Percentiles rank a stretch among this genome's conserved stretches.
Conservation (phyloP, 2,797 vertebrate genomes). For the Moxostoma hubbsi region DNA sequence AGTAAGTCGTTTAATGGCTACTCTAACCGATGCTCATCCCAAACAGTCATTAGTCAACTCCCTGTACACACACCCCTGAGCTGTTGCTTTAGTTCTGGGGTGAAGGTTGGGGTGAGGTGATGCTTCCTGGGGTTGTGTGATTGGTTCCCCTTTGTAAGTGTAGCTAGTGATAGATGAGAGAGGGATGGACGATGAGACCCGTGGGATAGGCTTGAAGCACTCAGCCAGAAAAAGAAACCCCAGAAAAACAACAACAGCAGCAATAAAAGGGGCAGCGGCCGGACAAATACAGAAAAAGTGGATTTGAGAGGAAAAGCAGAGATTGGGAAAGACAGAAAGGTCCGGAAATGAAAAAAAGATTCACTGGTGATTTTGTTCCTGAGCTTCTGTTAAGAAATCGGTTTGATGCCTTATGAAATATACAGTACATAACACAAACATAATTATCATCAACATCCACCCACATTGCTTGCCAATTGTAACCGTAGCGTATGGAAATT, state of each 20-base stretch:
- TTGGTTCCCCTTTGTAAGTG: slow-evolving; percentile 28
- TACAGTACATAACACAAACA: slow-evolving; percentile 2
- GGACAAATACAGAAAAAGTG: slow-evolving; percentile 1
- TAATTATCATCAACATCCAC: slow-evolving; percentile 13
- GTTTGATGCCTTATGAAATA: too few species aligned
- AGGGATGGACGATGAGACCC: slow-evolving; percentile 20
- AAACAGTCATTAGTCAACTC: slow-evolving; percentile 6
- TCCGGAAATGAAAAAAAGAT: not conserved
- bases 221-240: slow-evolving; percentile 12
- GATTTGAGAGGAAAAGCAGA: not conserved
- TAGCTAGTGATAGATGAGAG: slow-evolving; percentile 43
- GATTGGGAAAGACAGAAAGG: slow-evolving; percentile 24
- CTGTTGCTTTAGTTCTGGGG: slow-evolving; percentile 22
- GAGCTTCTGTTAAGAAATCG: too few species aligned
- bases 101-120: slow-evolving; percentile 29
- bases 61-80: slow-evolving; percentile 3
- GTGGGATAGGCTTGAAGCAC: slow-evolving; percentile 28
- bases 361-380: not conserved
- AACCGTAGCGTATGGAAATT: not conserved
- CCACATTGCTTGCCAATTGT: not conserved
- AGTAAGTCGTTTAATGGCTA: slow-evolving; percentile 3
- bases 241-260: slow-evolving; percentile 30
- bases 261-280: slow-evolving; percentile 3
- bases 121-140: slow-evolving; percentile 19
- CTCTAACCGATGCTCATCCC: not conserved